Conservation (phyloP, 2,113 vertebrate genomes). For the Centropus bengalensis region DNA sequence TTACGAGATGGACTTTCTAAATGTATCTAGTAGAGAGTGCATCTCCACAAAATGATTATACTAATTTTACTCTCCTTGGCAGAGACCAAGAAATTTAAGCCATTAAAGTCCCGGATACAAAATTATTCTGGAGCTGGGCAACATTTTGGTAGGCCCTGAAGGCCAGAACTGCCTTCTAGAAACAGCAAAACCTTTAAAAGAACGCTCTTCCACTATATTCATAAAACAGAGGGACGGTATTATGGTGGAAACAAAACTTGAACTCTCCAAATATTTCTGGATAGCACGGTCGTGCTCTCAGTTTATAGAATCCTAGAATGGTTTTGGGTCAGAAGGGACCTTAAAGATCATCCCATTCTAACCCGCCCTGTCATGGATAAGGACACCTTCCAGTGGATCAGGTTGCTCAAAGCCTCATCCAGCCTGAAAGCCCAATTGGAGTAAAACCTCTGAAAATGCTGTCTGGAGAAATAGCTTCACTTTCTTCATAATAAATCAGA, state of each 20-base stretch:
- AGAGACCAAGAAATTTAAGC: slow-evolving; percentile 19
- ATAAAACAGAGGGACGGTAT: not conserved
- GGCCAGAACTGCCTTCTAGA: slow-evolving; percentile 13
- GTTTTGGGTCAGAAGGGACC: too few species aligned
- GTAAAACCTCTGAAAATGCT: not conserved
- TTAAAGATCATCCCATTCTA: too few species aligned
- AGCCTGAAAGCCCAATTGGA: not conserved
- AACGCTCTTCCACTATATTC: not conserved
- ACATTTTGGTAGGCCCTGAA: slow-evolving; percentile 11
- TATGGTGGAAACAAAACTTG: not conserved
- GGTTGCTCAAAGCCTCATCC: too few species aligned
- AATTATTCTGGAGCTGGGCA: not conserved
- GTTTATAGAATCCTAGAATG: not conserved
- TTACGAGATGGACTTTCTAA: slow-evolving; percentile 2
- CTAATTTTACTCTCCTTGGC: slow-evolving; percentile 25
- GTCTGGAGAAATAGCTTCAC: not conserved
- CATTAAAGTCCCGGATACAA: not conserved
- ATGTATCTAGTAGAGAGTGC: not conserved
- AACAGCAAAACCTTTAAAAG: slow-evolving; percentile 10
- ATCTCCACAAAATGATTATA: slow-evolving; percentile 35
- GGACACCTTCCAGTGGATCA: too few species aligned
- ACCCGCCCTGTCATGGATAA: too few species aligned
- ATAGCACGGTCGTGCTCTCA: not conserved
- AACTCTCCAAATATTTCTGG: not conserved
- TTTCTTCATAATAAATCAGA: not conserved